Base-by-base conservation (phyloP, 2,797 vertebrate genomes). In the Anabacerthia variegaticeps region DNA sequence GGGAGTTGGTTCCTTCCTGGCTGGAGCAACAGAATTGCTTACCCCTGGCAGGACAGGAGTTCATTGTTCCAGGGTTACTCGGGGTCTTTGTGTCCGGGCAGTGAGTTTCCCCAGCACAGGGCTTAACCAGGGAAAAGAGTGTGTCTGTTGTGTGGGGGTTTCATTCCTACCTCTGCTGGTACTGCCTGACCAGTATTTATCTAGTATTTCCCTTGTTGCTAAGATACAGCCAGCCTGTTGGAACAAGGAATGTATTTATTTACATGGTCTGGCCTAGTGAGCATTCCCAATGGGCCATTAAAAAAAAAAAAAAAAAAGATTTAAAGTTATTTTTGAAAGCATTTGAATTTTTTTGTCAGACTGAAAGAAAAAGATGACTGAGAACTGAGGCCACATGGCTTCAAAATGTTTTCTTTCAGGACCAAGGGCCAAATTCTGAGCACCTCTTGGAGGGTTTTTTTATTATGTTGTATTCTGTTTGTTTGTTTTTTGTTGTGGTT, bases 221-320 rank as follows among this genome's bases (percentile, higher is more conserved):
- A 95, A 88, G 98, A 79, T 85, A 95, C 94, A 34, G 34, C 85
- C 77, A 93, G 97, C 96, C 91, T 76, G 52, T 76, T 83, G 56
- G 88, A 96, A 96, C 96, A 97, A 85, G 87, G 63, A 90, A 92
- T 80, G 95, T 96, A 91, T 98, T 96, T 97, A 97, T 97, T 97
- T 97, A 96, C 95, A 71, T 92, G 94, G 90, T 72, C 90, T 93
- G 96, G 92, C 92, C 66, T 82, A 91, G 66, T 74, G 90, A 86
- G 66, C 85, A 23, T 88, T 97, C 90, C 94, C 93, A 49, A 86
- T 93, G 94, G 95, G 93, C 72, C 82, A 93, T 72, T 65, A 1
- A 14, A 63, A 93, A 58, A 66, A 83, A 41, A 41, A 41, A 83
- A 85, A 75, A 41, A 72, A 55, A 61, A 59, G 85, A 67, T 86